Base-by-base conservation (phyloP, 1,140 invertebrate genomes). In the Pogonomyrmex barbatus region DNA sequence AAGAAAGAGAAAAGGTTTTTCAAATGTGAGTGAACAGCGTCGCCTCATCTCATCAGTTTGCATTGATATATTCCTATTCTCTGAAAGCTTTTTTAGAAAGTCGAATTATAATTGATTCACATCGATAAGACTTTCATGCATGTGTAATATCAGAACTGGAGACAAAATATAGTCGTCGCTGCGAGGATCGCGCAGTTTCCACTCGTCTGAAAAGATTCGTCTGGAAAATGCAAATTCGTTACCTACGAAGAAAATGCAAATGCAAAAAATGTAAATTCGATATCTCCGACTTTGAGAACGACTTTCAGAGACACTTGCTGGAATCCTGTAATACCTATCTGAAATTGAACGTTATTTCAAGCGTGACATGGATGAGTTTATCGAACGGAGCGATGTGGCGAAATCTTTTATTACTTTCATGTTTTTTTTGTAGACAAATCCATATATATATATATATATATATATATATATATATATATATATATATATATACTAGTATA, bases 331-430 rank as follows among this genome's bases (percentile, higher is more conserved):
- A 68, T 81, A 86, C 56, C 60, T 82, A 89, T 89, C 70, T 82
- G 70, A 86, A 88, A 88, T 88, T 70, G 62, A 56, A 88, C 65
- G 87, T 76, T 86, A 88, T 82, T 86, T 83, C 83, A 30, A 78
- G 50, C 42, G 62, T 81, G 42, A 45, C 76, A 63, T 30, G 45
- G 68, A 82, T 56, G 78, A 90, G 88, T 87, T 90, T 84, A 87
- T 84, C 85, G 73, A 79, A 70, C 56, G 30, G 60, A 24, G 14
- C 39, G 39, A 81, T 58, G 78, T 56, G 65, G 52, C 30, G 2
- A 45, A 71, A 30, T 33, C 52, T 71, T 56, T 70, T 36, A 70
- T 79, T 79, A 36, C 62, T 68, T 39, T 71, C 47, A 36, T 54
- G 76, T 45, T 65, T 78, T 65, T 78, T 52, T 5, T 58, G 10